Conservation (phyloP, 2,797 vertebrate species). For the Hemitrygon akajei region DNA sequence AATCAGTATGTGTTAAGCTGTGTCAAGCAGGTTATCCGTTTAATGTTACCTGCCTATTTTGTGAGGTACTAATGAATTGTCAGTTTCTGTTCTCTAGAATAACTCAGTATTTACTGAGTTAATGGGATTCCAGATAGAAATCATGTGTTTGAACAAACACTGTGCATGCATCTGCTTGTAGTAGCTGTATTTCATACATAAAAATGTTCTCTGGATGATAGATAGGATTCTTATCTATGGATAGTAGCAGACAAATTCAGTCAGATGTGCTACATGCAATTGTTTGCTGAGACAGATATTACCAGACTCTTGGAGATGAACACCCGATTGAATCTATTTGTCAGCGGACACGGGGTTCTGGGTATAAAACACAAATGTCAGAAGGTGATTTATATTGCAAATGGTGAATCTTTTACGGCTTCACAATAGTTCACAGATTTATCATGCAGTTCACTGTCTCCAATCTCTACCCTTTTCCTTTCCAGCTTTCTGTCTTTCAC, state of each 20-base stretch:
- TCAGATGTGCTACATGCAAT: slow-evolving; percentile 73
- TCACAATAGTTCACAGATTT: background rate
- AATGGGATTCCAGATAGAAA: slow-evolving; percentile 80
- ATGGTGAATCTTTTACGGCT: slow-evolving; percentile 32
- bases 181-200: slow-evolving; percentile 95
- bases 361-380: slow-evolving; percentile 38
- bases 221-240: slow-evolving; percentile 94
- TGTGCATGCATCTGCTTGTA: slow-evolving; percentile 89
- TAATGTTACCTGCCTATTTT: background rate
- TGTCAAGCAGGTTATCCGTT: slow-evolving; percentile 19
- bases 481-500: background rate
- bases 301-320: slow-evolving; percentile 72
- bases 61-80: slow-evolving; percentile 36
- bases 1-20: background rate
- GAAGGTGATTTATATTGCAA: slow-evolving; percentile 36
- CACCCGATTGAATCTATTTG: slow-evolving; percentile 72
- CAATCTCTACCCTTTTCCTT: background rate
- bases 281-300: slow-evolving; percentile 78
- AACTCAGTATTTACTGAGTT: slow-evolving; percentile 48
- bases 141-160: slow-evolving; percentile 96
- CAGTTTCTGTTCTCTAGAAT: slow-evolving; percentile 29
- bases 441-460: background rate
- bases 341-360: slow-evolving; percentile 56
- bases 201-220: slow-evolving; percentile 88
- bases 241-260: slow-evolving; percentile 79